Conservation (phyloP, 2,888 invertebrate species). For the Volucella zonaria region DNA sequence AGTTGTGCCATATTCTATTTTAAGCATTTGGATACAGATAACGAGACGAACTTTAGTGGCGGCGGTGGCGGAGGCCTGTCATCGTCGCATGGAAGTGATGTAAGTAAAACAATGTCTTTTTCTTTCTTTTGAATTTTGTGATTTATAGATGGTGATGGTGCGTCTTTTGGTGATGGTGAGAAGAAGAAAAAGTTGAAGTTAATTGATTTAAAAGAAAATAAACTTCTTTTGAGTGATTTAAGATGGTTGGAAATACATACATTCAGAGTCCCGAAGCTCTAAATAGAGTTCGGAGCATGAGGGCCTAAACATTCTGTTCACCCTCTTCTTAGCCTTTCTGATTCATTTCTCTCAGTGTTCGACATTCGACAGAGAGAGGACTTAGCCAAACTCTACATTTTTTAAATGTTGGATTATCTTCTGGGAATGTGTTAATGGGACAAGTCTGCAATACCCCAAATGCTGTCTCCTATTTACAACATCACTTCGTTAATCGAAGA, state of each 20-base stretch:
- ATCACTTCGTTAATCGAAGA: no score
- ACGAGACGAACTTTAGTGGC: conserved; percentile 85
- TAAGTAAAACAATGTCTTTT: conserved; percentile 76
- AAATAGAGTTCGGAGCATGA: no score
- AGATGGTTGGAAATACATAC: not conserved
- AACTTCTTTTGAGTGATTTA: not conserved
- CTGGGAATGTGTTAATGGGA: no score
- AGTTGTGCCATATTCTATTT: conserved; percentile 93
- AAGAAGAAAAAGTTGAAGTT: conserved; percentile 31
- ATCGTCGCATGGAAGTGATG: conserved; percentile 79
- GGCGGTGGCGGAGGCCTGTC: conserved; percentile 77
- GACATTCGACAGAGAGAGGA: no score
- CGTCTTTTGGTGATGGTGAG: conserved; percentile 37
- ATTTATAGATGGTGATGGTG: conserved; percentile 49
- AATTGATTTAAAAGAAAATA: conserved; percentile 29
- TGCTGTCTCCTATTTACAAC: no score
- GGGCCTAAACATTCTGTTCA: no score
- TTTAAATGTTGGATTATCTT: no score
- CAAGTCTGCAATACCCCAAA: no score
- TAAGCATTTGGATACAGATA: conserved; percentile 93
- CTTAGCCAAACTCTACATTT: no score
- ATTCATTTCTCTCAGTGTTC: no score
- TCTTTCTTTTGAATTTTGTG: conserved; percentile 14
- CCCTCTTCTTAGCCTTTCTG: no score
- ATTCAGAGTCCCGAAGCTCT: no score